Conservation (phyloP, 1,140 invertebrate species). For the Cataglyphis hispanica region DNA sequence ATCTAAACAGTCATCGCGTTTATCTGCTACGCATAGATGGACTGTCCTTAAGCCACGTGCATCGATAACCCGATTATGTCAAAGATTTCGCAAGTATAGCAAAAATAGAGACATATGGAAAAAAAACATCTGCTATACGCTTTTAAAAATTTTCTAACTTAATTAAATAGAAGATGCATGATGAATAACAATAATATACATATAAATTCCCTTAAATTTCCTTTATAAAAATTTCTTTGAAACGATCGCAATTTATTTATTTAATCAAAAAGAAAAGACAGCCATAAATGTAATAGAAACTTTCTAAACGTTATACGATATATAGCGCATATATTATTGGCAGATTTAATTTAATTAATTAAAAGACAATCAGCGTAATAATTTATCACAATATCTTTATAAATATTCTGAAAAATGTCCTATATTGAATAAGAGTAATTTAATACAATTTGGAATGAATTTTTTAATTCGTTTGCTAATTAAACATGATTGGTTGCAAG, state of each 20-base stretch:
- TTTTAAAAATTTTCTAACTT: conserved; percentile 4
- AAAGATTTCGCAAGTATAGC: not conserved
- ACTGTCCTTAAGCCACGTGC: conserved; percentile 66
- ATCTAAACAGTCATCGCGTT: conserved; percentile 66
- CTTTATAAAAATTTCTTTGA: not conserved
- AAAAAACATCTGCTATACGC: not conserved
- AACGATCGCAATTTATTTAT: not conserved
- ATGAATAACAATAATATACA: not conserved
- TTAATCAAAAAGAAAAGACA: not conserved
- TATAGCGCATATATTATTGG: too few species aligned
- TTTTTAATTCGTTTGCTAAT: conserved; percentile 12
- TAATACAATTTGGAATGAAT: not conserved
- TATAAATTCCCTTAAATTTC: not conserved
- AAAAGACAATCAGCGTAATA: not conserved
- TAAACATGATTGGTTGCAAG: conserved; percentile 23
- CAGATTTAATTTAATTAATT: not conserved
- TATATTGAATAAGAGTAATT: not conserved
- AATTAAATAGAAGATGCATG: not conserved
- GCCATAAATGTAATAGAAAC: too few species aligned
- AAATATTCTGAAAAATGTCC: not conserved
- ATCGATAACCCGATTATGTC: conserved; percentile 18
- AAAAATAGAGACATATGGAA: not conserved
- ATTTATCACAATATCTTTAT: not conserved
- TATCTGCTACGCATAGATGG: conserved; percentile 66
- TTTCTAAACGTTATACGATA: too few species aligned